A percentile compares a stretch with the other conserved stretches of the same genome.
Evolutionary conservation across 2,113 vertebrate genomes (phyloP).

Genomic region (Clarias macrocephalus): DNA sequence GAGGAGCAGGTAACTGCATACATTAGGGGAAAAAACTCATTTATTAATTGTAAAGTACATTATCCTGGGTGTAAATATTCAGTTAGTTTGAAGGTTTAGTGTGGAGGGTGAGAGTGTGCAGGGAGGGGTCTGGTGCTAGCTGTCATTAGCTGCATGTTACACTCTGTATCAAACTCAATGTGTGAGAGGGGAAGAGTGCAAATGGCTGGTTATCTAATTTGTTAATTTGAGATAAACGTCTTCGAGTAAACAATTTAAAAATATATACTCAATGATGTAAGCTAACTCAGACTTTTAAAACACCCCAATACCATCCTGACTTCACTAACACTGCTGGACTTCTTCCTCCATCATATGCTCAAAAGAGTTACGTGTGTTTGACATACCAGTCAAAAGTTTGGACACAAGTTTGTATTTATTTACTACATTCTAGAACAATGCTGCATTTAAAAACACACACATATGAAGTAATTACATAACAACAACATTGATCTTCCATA

Average conservation of each 20-base stretch:
- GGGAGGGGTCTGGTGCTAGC: no score
- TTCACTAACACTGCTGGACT: neutral
- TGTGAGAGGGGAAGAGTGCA: neutral
- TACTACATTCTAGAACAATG: no score
- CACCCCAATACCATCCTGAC: neutral
- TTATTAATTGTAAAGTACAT: neutral
- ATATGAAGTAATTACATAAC: no score
- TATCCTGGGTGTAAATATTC: no score
- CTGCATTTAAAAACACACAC: no score
- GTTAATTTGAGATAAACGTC: neutral
- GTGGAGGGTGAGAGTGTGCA: neutral
- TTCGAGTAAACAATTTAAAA: neutral
- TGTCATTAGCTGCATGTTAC: neutral
- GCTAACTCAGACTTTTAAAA: neutral
- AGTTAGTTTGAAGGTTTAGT: neutral
- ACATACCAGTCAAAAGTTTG: no score
- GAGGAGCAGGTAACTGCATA: slow-evolving; percentile 76
- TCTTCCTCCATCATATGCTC: neutral
- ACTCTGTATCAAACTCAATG: neutral
- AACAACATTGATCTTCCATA: no score
- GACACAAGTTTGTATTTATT: no score
- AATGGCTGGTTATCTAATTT: neutral
- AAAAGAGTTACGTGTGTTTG: neutral
- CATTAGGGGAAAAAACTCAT: neutral
- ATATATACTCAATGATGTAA: neutral